A percentile compares a stretch with the other conserved stretches of the same genome.
phyloP scores from a whole-genome alignment of 2,888 invertebrate species.

The Sisyra nigra region DNA sequence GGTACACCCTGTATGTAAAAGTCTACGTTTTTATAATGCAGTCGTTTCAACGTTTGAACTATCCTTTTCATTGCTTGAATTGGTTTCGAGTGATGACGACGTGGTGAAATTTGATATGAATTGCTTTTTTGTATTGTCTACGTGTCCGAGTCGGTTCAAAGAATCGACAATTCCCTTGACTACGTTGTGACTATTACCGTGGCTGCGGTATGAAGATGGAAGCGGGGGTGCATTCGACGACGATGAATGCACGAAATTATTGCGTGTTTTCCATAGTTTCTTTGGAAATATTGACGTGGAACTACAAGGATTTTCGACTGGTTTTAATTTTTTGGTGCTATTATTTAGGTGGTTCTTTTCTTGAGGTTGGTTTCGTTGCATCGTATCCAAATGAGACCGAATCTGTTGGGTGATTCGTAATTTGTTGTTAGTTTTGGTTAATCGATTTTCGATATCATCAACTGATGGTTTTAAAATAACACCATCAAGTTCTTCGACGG shows the following conservation, averaged over 20 bases:
- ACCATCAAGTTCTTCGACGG: slow-evolving; percentile 6
- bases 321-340: background rate
- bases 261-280: slow-evolving; percentile 3
- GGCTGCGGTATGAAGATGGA: too few relatives aligned
- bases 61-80: too few relatives aligned
- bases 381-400: background rate
- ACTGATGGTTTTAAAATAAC: background rate
- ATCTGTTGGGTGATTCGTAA: slow-evolving; percentile 6
- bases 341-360: too few relatives aligned
- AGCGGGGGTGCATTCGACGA: slow-evolving; percentile 3
- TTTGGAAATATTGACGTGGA: slow-evolving; percentile 5
- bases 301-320: background rate
- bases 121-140: background rate
- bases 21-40: too few relatives aligned
- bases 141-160: slow-evolving; percentile 22
- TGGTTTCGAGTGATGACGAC: too few relatives aligned
- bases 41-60: too few relatives aligned
- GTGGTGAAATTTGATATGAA: too few relatives aligned
- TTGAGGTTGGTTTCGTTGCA: background rate
- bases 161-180: slow-evolving; percentile 26
- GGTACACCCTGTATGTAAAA: too few relatives aligned
- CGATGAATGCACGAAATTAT: slow-evolving; percentile 1
- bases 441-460: background rate
- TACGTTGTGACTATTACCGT: slow-evolving; percentile 15
- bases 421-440: background rate